phyloP scores from a whole-genome alignment of 2,797 vertebrate genomes.

The Mormyrops attenuatus region DNA sequence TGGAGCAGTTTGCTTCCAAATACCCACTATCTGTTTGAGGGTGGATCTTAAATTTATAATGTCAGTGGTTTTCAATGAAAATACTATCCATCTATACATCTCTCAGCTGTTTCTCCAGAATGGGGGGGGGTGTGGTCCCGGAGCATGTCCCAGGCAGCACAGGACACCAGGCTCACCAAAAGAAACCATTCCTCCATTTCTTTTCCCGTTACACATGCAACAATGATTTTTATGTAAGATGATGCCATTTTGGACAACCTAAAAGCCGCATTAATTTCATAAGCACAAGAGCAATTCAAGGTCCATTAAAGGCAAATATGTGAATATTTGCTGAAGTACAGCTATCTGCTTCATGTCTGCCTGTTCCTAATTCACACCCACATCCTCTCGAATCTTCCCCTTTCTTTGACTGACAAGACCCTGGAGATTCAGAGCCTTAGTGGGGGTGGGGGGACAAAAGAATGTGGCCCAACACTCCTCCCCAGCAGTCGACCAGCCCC shows the following conservation, averaged over 20 bases:
- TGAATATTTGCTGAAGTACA: not conserved
- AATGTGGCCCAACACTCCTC: constrained; percentile 33
- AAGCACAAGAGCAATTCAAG: not conserved
- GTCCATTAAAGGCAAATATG: not conserved
- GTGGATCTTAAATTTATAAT: not conserved
- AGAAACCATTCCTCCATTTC: not conserved
- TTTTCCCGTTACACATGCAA: not conserved
- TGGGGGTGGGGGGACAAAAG: constrained; percentile 20
- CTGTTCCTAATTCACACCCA: constrained; percentile 8
- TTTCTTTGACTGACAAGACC: constrained; percentile 44
- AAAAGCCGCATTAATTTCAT: not conserved
- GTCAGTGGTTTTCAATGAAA: not conserved
- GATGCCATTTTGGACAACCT: not conserved
- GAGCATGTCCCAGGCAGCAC: not conserved
- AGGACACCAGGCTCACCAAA: not conserved
- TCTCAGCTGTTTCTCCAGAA: not conserved
- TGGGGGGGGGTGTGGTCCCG: not conserved
- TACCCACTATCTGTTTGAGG: not conserved
- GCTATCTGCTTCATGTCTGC: not conserved
- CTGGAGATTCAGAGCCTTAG: constrained; percentile 35
- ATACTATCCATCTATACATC: not conserved
- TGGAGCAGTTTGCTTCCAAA: not conserved
- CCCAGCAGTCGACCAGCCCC: constrained; percentile 35
- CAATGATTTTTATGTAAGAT: not conserved
- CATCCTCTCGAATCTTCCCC: constrained; percentile 45